Percentiles rank a stretch among this genome's conserved stretches.
Evolutionary conservation across 2,113 vertebrate species (phyloP).

Genomic region (Todiramphus saurophagus): DNA sequence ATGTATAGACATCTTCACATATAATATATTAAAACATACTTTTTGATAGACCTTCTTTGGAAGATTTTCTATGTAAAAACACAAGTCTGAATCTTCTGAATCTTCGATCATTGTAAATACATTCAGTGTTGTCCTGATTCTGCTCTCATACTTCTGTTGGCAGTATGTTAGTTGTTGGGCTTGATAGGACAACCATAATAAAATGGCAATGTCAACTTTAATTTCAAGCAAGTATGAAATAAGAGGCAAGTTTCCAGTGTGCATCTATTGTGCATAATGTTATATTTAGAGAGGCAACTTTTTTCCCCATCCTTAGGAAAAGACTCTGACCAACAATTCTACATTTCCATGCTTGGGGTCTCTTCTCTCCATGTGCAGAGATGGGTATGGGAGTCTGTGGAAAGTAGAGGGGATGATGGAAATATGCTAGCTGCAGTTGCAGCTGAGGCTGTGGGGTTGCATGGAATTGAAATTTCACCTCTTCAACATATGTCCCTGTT

Average conservation of each 20-base stretch:
- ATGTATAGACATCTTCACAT: neutral
- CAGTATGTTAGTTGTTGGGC: neutral
- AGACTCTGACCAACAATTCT: neutral
- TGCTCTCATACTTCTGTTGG: neutral
- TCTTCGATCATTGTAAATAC: neutral
- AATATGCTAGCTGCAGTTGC: neutral
- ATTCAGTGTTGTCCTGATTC: neutral
- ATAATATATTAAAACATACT: neutral
- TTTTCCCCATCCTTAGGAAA: neutral
- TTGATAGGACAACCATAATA: neutral
- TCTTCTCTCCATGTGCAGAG: accelerated
- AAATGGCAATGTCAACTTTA: neutral
- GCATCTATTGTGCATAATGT: accelerated
- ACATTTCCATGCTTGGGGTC: accelerated
- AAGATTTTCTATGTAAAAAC: neutral
- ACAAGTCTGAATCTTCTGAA: neutral
- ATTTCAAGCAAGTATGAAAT: neutral
- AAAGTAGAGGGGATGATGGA: accelerated
- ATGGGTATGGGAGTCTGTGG: accelerated
- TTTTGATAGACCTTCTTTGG: neutral
- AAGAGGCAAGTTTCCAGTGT: neutral
- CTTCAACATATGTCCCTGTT: accelerated
- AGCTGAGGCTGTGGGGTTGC: neutral
- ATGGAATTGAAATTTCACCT: neutral
- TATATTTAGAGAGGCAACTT: neutral